Evolutionary conservation across 2,888 invertebrate genomes (phyloP), one percentile per base, ranked within the genome.

Genomic region (Cataglyphis cursor): DNA sequence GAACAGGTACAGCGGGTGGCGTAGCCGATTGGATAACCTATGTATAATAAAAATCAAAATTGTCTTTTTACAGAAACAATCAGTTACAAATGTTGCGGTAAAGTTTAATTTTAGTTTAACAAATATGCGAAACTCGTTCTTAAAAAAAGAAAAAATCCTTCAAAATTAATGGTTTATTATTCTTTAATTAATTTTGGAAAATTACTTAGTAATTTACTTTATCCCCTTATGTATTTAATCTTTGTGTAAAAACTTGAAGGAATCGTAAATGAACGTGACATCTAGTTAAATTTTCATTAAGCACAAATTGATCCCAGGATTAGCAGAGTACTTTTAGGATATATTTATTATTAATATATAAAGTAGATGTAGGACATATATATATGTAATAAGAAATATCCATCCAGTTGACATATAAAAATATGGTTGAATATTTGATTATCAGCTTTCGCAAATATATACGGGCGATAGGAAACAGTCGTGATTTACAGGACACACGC

Each of bases 21-120:
- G 92, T 85, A 74, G 89, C 86, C 84, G 91, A 89, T 73, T 92
- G 93, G 88, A 91, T 90, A 89, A 91, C 90, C 93, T 91, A 1
- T 28, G 90, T 38, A 90, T 92, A 85, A 72, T 51, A 5, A 44
- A 44, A 57, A 10, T 41, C 28, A 65, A 74, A 59, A 28, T 24
- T 6, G 6, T 62, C 10, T n/a, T 51, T 61, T 38, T 38, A 57
- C 57, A 62, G 4, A 4, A 57, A 70, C 44, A 10, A n/a, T 65
- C 75, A 65, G 18, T 75, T 44, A 44, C 10, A 12, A 54, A 76
- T 65, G n/a, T 62, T 15, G 21, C 65, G n/a, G 9, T 31, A 61
- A 72, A 65, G 72, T 76, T 76, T 38, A 57, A 31, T 76, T 66
- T 66, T 21, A 57, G 35, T 57, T 73, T 62, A 57, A 74, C 41